These are phyloP conservation scores for Trematocara zebra DNA, from an alignment of 2,113 vertebrate genomes.

Conservation along the genomic window DNA sequence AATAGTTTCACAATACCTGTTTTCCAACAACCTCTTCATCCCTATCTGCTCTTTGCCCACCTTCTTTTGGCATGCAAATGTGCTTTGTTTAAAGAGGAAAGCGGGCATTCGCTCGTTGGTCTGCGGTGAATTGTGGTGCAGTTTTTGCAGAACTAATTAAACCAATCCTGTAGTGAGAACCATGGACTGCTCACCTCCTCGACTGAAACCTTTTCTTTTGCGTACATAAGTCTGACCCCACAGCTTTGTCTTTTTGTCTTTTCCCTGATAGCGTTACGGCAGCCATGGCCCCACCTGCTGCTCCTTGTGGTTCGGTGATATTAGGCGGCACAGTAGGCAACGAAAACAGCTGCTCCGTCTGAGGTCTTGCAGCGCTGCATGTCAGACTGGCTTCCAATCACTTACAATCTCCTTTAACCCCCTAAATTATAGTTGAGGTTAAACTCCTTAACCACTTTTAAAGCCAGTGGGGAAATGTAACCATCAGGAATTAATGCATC, in stretches of 20 bases:
- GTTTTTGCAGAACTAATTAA: background rate
- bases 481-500: background rate
- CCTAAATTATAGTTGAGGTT: slow-evolving; percentile 16
- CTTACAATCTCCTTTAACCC: slow-evolving; percentile 6
- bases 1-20: background rate
- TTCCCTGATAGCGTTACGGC: background rate
- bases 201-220: background rate
- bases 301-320: slow-evolving; percentile 18
- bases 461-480: background rate
- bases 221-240: background rate
- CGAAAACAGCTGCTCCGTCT: slow-evolving; percentile 40
- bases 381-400: slow-evolving; percentile 10
- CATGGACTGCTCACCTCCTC: accelerated
- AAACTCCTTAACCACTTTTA: slow-evolving; percentile 19
- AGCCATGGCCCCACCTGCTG: slow-evolving; percentile 48
- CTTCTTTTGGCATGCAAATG: background rate
- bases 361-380: background rate
- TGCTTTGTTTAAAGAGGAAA: background rate
- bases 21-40: background rate
- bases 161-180: background rate
- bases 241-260: background rate
- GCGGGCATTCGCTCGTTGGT: accelerated
- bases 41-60: background rate
- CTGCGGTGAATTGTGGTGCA: background rate
- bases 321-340: background rate